Conservation (phyloP, 2,797 vertebrate genomes). For the Molothrus aeneus region DNA sequence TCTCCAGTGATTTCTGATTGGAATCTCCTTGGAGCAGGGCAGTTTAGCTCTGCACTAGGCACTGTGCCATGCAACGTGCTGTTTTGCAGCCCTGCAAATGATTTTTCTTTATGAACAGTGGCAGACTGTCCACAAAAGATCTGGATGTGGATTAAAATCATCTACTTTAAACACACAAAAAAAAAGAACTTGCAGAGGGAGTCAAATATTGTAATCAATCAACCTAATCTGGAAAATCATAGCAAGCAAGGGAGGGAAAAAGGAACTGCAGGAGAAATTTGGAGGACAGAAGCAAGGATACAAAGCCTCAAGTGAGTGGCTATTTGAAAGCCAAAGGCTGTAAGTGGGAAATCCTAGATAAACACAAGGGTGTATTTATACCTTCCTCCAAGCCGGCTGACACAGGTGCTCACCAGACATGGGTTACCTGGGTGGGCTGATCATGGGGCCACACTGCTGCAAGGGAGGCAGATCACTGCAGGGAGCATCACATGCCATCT, state of each 20-base stretch:
- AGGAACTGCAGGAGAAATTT: background rate
- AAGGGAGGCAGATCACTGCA: background rate
- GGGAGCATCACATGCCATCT: background rate
- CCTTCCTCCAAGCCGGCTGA: conserved; percentile 18
- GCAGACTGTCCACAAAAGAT: background rate
- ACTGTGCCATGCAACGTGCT: background rate
- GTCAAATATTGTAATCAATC: background rate
- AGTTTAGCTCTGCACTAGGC: background rate
- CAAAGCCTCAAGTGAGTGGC: background rate
- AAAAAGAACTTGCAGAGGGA: background rate
- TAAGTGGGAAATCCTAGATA: conserved; percentile 38
- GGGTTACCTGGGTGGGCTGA: conserved; percentile 55
- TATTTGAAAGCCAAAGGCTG: background rate
- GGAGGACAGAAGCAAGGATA: background rate
- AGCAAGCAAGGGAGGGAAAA: background rate
- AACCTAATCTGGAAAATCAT: background rate
- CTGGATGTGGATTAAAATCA: background rate
- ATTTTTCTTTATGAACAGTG: background rate
- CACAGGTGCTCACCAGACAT: conserved; percentile 56
- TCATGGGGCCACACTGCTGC: rapidly evolving
- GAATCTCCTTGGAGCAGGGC: background rate
- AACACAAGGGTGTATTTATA: conserved; percentile 19
- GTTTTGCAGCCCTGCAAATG: background rate
- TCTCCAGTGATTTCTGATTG: background rate
- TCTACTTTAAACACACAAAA: background rate